Evolutionary conservation across 2,888 invertebrate genomes (phyloP).

Genomic region (Ptychoptera albimana): DNA sequence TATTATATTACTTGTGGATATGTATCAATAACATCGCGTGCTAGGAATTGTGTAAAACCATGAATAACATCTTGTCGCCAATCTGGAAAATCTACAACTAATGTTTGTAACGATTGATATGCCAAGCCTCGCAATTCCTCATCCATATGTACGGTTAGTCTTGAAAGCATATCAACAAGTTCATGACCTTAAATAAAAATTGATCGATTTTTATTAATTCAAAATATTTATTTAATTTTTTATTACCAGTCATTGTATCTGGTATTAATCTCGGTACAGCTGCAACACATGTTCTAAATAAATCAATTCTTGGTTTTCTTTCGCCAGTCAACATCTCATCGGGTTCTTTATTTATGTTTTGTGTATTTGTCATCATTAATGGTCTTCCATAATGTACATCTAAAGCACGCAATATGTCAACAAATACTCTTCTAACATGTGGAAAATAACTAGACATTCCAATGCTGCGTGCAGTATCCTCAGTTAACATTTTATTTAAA

Average conservation of each 20-base stretch:
- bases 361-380: slow-evolving; percentile 89
- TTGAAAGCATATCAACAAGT: slow-evolving; percentile 81
- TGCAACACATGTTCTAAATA: slow-evolving; percentile 96
- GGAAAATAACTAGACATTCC: slow-evolving; percentile 96
- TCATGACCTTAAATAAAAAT: slow-evolving; percentile 42
- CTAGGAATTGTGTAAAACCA: slow-evolving; percentile 89
- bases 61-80: slow-evolving; percentile 94
- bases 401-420: slow-evolving; percentile 83
- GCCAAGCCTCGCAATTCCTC: slow-evolving; percentile 89
- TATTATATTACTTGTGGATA: slow-evolving; percentile 22
- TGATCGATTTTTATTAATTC: too few species aligned
- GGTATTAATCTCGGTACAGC: slow-evolving; percentile 95
- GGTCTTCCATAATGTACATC: slow-evolving; percentile 96
- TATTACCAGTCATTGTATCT: slow-evolving; percentile 72
- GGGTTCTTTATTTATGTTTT: slow-evolving; percentile 89
- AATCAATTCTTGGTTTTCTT: slow-evolving; percentile 90
- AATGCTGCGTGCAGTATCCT: slow-evolving; percentile 89
- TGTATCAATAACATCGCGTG: slow-evolving; percentile 60
- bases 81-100: slow-evolving; percentile 90
- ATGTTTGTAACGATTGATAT: slow-evolving; percentile 87
- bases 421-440: slow-evolving; percentile 87
- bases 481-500: slow-evolving; percentile 89
- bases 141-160: slow-evolving; percentile 95
- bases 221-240: too few species aligned
- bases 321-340: slow-evolving; percentile 89